Evolutionary conservation across 2,113 vertebrate genomes (phyloP).

Genomic region (Onychorhynchus coronatus): DNA sequence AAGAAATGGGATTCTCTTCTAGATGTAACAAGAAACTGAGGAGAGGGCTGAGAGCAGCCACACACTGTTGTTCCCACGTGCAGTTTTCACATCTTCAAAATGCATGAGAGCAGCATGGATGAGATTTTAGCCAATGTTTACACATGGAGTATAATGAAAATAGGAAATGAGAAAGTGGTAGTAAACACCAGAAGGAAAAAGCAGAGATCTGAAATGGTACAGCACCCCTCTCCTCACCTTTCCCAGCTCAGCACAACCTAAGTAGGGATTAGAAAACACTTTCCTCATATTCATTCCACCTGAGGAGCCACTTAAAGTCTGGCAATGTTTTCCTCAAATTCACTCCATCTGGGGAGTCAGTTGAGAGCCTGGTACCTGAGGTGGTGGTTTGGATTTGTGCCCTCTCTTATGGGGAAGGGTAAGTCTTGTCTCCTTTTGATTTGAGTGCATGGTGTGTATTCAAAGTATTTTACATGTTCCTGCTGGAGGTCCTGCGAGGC

Average conservation of each 20-base stretch:
- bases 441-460: neutral
- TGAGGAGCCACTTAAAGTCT: neutral
- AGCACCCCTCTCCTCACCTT: no score
- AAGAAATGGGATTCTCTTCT: neutral
- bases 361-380: neutral
- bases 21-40: neutral
- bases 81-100: neutral
- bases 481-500: neutral
- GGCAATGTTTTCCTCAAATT: neutral
- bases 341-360: neutral
- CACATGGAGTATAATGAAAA: neutral
- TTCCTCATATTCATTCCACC: neutral
- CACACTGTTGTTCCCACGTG: neutral
- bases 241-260: no score
- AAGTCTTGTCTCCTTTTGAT: neutral
- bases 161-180: neutral
- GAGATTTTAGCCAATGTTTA: neutral
- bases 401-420: neutral
- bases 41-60: neutral
- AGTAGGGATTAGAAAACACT: neutral
- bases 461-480: neutral
- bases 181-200: neutral
- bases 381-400: neutral
- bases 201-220: neutral
- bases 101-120: rapidly evolving